phyloP scores from a whole-genome alignment of 2,888 invertebrate species.

The Brenthis ino region DNA sequence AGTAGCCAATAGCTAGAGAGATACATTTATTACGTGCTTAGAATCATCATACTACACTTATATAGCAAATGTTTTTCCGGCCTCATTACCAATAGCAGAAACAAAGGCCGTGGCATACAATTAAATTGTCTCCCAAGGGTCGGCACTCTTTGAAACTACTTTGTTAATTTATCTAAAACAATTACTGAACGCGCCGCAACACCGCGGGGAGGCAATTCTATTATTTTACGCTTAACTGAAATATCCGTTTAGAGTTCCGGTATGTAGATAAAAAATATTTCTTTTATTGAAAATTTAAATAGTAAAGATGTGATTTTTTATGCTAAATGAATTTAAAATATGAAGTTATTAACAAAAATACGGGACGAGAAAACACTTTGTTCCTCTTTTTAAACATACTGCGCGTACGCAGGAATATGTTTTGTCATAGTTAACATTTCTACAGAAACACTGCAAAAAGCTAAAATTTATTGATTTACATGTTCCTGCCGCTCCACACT shows the following conservation, averaged over 20 bases:
- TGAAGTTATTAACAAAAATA: not conserved
- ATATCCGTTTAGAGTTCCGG: conserved; percentile 42
- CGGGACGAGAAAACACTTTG: not conserved
- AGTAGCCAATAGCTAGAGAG: no score
- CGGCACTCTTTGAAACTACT: conserved; percentile 75
- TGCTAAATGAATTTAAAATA: not conserved
- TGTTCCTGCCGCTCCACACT: no score
- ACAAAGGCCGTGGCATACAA: conserved; percentile 64
- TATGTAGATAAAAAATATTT: conserved; percentile 2
- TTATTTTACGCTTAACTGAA: conserved; percentile 65
- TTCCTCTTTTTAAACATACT: no score
- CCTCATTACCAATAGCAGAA: conserved; percentile 58
- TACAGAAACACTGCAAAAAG: no score
- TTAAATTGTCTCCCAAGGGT: conserved; percentile 68
- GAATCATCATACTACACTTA: not conserved
- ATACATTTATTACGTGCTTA: not conserved
- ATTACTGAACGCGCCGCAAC: conserved; percentile 71
- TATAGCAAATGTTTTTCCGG: conserved; percentile 27
- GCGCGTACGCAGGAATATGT: no score
- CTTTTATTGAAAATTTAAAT: not conserved
- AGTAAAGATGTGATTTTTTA: not conserved
- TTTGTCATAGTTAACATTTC: no score
- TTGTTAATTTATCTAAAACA: conserved; percentile 79
- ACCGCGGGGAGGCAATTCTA: conserved; percentile 62
- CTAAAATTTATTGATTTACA: no score